These are phyloP conservation scores for Panorpa germanica DNA, from an alignment of 2,888 invertebrate genomes.

Conservation along the genomic window DNA sequence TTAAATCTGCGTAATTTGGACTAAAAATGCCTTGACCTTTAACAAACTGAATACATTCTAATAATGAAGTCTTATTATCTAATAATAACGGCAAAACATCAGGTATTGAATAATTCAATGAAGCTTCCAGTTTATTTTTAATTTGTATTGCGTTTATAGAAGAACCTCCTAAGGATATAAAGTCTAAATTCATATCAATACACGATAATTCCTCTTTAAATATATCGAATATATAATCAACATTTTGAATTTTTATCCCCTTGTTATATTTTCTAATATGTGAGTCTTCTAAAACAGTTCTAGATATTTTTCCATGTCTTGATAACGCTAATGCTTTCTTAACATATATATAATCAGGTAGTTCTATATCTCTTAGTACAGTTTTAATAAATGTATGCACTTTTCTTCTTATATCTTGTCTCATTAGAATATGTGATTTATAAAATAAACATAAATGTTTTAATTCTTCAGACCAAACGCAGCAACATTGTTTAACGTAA, in stretches of 20 bases:
- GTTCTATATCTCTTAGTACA: conserved; percentile 28
- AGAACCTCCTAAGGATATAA: conserved; percentile 45
- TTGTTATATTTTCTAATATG: conserved; percentile 19
- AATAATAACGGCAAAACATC: conserved; percentile 34
- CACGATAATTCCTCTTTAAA: conserved; percentile 18
- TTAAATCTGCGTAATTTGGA: conserved; percentile 9
- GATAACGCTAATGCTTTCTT: conserved; percentile 39
- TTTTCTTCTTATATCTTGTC: conserved; percentile 20
- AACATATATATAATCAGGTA: conserved; percentile 44
- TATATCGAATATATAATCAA: conserved; percentile 18
- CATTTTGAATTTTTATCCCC: conserved; percentile 17
- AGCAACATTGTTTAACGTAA: conserved; percentile 29
- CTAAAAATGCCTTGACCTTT: conserved; percentile 8
- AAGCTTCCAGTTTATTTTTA: conserved; percentile 31
- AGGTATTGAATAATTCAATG: conserved; percentile 24
- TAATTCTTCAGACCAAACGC: conserved; percentile 31
- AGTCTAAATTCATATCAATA: conserved; percentile 22
- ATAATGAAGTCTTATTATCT: conserved; percentile 24
- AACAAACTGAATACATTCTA: conserved; percentile 11
- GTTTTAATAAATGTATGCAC: conserved; percentile 25
- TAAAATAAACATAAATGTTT: conserved; percentile 31
- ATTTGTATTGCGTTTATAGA: conserved; percentile 49
- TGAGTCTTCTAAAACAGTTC: conserved; percentile 24
- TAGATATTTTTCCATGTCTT: conserved; percentile 49
- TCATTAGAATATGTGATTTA: conserved; percentile 24